Percentiles rank a stretch among this genome's conserved stretches.
These are phyloP conservation scores for Macquaria ambigua DNA, from an alignment of 2,113 vertebrate species.

Conservation along the genomic window DNA sequence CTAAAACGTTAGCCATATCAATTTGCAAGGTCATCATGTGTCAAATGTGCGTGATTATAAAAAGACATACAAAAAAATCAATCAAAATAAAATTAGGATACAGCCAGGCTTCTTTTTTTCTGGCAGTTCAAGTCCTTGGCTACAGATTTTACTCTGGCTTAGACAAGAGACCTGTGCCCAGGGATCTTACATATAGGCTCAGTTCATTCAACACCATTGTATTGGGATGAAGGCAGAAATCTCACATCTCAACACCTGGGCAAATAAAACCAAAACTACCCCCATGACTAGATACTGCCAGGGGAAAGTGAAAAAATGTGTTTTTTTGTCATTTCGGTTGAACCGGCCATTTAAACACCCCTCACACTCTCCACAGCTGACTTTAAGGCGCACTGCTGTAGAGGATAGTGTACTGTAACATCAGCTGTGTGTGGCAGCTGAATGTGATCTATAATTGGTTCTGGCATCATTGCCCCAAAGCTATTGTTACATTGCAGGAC, in stretches of 20 bases:
- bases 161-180: neutral
- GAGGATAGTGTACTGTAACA: neutral
- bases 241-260: neutral
- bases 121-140: neutral
- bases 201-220: neutral
- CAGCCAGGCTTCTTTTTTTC: neutral
- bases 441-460: conserved; percentile 1
- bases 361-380: neutral
- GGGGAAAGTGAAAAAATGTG: too few relatives aligned
- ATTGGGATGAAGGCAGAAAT: neutral
- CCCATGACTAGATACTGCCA: too few relatives aligned
- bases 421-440: neutral
- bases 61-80: neutral
- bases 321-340: neutral
- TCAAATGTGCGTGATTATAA: neutral
- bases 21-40: neutral
- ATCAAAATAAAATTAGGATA: neutral
- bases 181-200: neutral
- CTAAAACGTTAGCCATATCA: neutral
- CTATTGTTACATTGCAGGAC: conserved; percentile 14
- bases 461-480: neutral
- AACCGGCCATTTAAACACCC: neutral
- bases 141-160: neutral
- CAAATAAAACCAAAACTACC: neutral
- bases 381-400: neutral